Evolutionary conservation across 92 coral and sea anemone species (phyloP).

Genomic region (Epizoanthus illoricatus): DNA sequence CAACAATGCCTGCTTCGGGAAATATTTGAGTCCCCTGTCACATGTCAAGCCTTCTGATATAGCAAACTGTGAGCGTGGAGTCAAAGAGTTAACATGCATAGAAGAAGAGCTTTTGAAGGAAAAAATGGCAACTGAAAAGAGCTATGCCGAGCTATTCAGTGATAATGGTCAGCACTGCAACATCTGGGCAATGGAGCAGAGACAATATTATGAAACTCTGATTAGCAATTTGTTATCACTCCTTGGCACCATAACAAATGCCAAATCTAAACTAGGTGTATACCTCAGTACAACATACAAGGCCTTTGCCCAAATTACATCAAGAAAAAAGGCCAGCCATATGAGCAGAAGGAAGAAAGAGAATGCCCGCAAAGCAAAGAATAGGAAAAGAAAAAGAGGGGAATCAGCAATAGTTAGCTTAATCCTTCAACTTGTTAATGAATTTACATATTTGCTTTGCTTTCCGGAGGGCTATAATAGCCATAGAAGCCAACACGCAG

Average conservation of each 20-base stretch:
- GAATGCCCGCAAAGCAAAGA: conserved; percentile 17
- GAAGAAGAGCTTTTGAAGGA: conserved; percentile 29
- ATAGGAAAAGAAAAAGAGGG: conserved; percentile 9
- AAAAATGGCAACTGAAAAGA: conserved; percentile 4
- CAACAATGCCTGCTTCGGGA: conserved; percentile 45
- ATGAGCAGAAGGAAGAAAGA: conserved; percentile 28
- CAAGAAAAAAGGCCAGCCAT: conserved; percentile 29
- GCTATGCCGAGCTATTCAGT: conserved; percentile 13
- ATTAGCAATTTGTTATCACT: conserved; percentile 14
- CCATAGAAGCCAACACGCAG: conserved; percentile 37
- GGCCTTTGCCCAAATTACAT: neutral
- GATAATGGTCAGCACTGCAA: conserved; percentile 27
- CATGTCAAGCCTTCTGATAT: conserved; percentile 10
- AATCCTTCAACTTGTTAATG: conserved; percentile 14
- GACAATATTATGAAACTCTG: conserved; percentile 43
- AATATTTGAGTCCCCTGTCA: conserved; percentile 27
- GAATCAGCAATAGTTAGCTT: neutral
- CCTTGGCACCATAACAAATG: neutral
- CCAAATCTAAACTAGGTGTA: conserved; percentile 35
- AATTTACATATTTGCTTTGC: neutral
- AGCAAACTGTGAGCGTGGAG: conserved; percentile 34
- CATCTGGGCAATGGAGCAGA: conserved; percentile 41
- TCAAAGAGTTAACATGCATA: conserved; percentile 39
- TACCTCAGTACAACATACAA: conserved; percentile 10
- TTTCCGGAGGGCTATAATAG: neutral